Percentiles rank a stretch among this genome's conserved stretches.
phyloP scores from a whole-genome alignment of 2,888 invertebrate species.

The Venusia cambrica region DNA sequence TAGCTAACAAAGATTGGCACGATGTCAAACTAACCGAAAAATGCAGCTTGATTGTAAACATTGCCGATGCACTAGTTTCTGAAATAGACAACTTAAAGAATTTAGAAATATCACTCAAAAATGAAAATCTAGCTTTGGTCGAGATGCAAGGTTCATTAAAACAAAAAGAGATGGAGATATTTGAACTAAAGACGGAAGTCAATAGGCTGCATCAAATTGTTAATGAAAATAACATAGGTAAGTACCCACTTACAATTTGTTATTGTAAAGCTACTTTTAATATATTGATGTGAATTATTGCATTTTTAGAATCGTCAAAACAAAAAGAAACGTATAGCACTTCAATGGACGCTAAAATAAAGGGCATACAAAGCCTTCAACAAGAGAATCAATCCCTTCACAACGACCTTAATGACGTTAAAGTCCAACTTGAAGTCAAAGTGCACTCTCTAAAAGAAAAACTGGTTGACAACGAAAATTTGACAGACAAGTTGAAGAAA shows the following conservation, averaged over 20 bases:
- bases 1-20: slow-evolving; percentile 21
- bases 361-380: slow-evolving; percentile 44
- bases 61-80: slow-evolving; percentile 36
- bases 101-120: slow-evolving; percentile 37
- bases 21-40: slow-evolving; percentile 25
- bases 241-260: slow-evolving; percentile 19
- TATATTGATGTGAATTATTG: slow-evolving; percentile 7
- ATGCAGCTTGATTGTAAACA: slow-evolving; percentile 38
- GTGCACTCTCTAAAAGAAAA: slow-evolving; percentile 59
- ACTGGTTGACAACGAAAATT: slow-evolving; percentile 50
- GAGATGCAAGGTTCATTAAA: slow-evolving; percentile 38
- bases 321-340: slow-evolving; percentile 37
- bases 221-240: slow-evolving; percentile 43
- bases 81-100: slow-evolving; percentile 38
- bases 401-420: slow-evolving; percentile 50
- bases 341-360: slow-evolving; percentile 38
- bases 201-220: slow-evolving; percentile 38
- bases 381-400: slow-evolving; percentile 48
- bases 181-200: slow-evolving; percentile 38
- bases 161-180: slow-evolving; percentile 40
- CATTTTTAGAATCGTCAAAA: slow-evolving; percentile 46
- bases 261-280: no score
- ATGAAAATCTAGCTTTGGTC: slow-evolving; percentile 33
- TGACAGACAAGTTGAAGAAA: slow-evolving; percentile 55
- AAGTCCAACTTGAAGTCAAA: slow-evolving; percentile 53